Evolutionary conservation across 2,888 invertebrate genomes (phyloP), one percentile per base, ranked within the genome.

Genomic region (Oegoconia quadripuncta): DNA sequence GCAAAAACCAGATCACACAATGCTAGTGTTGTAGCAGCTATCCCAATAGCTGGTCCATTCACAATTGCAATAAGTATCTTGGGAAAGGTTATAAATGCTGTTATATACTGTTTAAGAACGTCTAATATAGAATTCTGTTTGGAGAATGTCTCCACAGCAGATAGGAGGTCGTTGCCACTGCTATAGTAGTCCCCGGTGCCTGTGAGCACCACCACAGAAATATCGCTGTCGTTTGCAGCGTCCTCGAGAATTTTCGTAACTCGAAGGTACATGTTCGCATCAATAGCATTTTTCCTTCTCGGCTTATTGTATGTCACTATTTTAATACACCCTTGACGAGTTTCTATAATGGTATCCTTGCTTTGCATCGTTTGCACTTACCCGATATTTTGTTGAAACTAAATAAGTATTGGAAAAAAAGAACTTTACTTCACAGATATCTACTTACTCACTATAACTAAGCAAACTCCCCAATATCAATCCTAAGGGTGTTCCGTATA

Each of bases 41-140:
- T 93, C 16, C 99, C 99, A 52, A 98, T 91, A 9, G 97, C 96
- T 27, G 97, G 97, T 1, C 99, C 99, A 88, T 99, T 98, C 0
- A 98, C 93, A 41, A 97, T 82, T 9, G 93, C 95, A 46, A 98
- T 89, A 28, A 99, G 70, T 22, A 97, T 80, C 78, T 99, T 99
- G 0, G 96, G 95, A 72, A 95, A 97, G 50, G 92, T 91, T 48
- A 97, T 95, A 52, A 97, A 92, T 0, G 94, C 88, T 41, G 89
- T 84, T 2, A 97, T 89, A 78, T 94, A 93, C 4, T 90, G 80
- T 55, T 91, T 91, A 40, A 88, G 52, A 12, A 67, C 48, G 23
- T 47, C 52, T 12, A 34, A 52, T 28, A 54, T 56, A 29, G 43
- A 70, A 57, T n/a, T 74, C 39, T 41, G 14, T 45, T 58, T 59